phyloP scores from a whole-genome alignment of 2,888 invertebrate genomes.

The Anoplius nigerrimus region DNA sequence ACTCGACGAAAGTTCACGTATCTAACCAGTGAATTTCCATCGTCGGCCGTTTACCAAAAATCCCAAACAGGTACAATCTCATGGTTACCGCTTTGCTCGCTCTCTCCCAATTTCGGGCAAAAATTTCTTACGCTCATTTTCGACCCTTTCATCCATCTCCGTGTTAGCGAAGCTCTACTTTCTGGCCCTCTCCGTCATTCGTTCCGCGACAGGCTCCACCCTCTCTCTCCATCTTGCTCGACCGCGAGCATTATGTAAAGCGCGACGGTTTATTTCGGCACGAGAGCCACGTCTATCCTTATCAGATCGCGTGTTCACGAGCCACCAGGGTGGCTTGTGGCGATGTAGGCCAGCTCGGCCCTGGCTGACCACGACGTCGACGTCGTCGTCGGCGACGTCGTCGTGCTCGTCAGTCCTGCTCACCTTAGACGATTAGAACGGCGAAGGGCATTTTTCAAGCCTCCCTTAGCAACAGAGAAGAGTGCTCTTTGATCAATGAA shows the following conservation, averaged over 20 bases:
- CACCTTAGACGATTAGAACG: conserved; percentile 59
- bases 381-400: conserved; percentile 38
- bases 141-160: neutral
- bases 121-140: neutral
- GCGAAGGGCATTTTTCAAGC: conserved; percentile 61
- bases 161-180: neutral
- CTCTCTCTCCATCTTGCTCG: neutral
- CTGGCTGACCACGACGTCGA: conserved; percentile 34
- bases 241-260: conserved; percentile 69
- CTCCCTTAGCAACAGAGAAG: conserved; percentile 27
- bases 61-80: too few species aligned
- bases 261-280: conserved; percentile 73
- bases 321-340: conserved; percentile 55
- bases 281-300: conserved; percentile 65
- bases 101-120: conserved; percentile 11
- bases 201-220: neutral
- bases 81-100: neutral
- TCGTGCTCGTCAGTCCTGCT: conserved; percentile 50
- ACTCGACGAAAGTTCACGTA: too few species aligned
- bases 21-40: too few species aligned
- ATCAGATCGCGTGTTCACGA: conserved; percentile 72
- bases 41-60: too few species aligned
- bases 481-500: too few species aligned
- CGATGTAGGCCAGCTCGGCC: conserved; percentile 64
- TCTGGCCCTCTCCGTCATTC: neutral